A percentile compares a stretch with the other conserved stretches of the same genome.
Evolutionary conservation across 2,888 invertebrate genomes (phyloP).

Genomic region (Steinernema hermaphroditum): DNA sequence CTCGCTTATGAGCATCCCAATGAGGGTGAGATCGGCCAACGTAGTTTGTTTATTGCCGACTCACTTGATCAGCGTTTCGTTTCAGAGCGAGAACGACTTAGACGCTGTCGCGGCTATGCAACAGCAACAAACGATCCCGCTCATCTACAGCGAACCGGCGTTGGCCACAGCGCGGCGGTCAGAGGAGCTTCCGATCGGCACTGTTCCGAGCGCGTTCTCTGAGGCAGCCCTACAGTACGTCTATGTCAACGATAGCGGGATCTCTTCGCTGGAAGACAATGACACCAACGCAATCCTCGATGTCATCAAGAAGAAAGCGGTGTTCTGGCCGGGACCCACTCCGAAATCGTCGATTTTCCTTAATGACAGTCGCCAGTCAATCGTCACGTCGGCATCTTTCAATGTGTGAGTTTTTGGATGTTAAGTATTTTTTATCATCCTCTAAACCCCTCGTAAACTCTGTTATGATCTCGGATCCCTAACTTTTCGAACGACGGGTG

Average conservation of each 20-base stretch:
- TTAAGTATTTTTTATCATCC: too few relatives aligned
- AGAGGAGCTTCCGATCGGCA: background rate
- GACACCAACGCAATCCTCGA: constrained; percentile 3
- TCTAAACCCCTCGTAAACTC: too few relatives aligned
- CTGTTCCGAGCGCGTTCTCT: background rate
- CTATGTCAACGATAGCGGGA: constrained; percentile 21
- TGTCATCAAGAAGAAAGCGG: constrained; percentile 3
- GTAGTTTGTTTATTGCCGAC: background rate
- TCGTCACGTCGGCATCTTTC: background rate
- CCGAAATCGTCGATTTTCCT: constrained; percentile 17
- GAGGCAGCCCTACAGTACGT: constrained; percentile 8
- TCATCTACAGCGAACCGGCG: constrained; percentile 16
- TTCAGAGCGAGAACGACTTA: constrained; percentile 19
- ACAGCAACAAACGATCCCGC: background rate
- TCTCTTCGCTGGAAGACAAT: constrained; percentile 4
- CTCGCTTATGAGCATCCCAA: constrained; percentile 1
- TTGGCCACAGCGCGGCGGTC: background rate
- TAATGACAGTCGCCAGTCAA: background rate
- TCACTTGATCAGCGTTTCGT: background rate
- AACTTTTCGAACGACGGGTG: too few relatives aligned
- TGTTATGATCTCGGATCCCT: too few relatives aligned
- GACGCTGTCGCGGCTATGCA: background rate
- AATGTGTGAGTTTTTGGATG: constrained; percentile 5
- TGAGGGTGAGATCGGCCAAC: constrained; percentile 12
- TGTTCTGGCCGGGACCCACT: background rate